Evolutionary conservation across 2,797 vertebrate genomes (phyloP).

Genomic region (Numenius phaeopus): DNA sequence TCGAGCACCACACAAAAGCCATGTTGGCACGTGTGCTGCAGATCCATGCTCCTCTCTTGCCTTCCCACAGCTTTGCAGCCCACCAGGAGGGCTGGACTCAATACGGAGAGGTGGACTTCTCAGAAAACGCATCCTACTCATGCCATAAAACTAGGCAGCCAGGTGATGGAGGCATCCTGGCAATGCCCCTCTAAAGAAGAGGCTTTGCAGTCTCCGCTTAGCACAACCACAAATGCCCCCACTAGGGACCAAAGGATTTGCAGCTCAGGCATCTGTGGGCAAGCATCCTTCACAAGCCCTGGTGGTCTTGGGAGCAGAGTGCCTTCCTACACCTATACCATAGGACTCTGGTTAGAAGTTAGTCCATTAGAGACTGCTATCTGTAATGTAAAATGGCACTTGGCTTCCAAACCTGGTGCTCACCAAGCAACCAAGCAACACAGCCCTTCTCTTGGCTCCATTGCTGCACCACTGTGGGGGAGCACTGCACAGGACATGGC

Average conservation of each 20-base stretch:
- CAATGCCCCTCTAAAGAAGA: not conserved
- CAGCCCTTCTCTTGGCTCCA: not conserved
- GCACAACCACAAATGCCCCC: not conserved
- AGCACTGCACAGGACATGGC: not conserved
- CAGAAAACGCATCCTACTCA: not conserved
- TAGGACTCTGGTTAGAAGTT: not conserved
- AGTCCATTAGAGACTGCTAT: not conserved
- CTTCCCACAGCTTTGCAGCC: not conserved
- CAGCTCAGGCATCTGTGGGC: not conserved
- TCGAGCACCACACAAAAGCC: not conserved
- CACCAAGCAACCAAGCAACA: not conserved
- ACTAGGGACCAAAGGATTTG: not conserved
- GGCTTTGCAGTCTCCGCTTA: not conserved
- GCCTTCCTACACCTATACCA: not conserved
- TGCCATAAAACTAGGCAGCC: not conserved
- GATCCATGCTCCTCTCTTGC: not conserved
- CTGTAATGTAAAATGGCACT: not conserved
- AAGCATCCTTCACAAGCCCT: not conserved
- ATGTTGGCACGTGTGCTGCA: fast-evolving
- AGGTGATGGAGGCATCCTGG: not conserved
- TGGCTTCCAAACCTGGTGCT: not conserved
- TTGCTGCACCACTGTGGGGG: fast-evolving
- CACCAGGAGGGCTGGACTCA: fast-evolving
- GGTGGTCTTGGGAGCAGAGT: not conserved
- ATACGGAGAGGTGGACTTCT: not conserved